A percentile compares a stretch with the other conserved stretches of the same genome.
Evolutionary conservation across 2,797 vertebrate genomes (phyloP).

Genomic region (Ctenosaura bakeri): DNA sequence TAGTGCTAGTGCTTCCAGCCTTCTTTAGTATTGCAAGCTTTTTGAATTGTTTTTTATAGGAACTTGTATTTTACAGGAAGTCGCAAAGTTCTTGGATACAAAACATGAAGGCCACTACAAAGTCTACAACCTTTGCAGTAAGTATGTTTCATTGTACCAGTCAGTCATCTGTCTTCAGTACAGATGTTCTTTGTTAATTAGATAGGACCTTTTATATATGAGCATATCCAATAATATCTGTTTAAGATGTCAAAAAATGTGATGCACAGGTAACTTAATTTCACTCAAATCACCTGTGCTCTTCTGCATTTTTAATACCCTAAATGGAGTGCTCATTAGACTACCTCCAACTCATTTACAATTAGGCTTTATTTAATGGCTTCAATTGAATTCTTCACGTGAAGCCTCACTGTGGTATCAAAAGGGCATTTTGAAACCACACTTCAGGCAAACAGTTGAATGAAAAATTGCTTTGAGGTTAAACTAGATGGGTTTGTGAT

Average conservation of each 20-base stretch:
- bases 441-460: neutral
- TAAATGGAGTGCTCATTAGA: neutral
- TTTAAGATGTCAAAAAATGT: too few relatives aligned
- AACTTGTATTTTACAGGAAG: constrained; percentile 87
- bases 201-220: neutral
- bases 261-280: too few relatives aligned
- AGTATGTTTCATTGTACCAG: constrained; percentile 71
- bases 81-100: constrained; percentile 91
- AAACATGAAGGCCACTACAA: constrained; percentile 93
- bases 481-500: neutral
- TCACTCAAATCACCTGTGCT: neutral
- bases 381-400: neutral
- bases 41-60: constrained; percentile 79
- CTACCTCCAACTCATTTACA: neutral
- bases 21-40: neutral
- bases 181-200: neutral
- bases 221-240: neutral
- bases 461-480: neutral
- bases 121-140: constrained; percentile 99
- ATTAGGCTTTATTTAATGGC: neutral
- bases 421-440: neutral
- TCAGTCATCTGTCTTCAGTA: neutral
- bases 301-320: neutral
- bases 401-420: neutral
- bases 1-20: neutral